Conservation (phyloP, 2,888 invertebrate genomes). For the Amorpha juglandis region DNA sequence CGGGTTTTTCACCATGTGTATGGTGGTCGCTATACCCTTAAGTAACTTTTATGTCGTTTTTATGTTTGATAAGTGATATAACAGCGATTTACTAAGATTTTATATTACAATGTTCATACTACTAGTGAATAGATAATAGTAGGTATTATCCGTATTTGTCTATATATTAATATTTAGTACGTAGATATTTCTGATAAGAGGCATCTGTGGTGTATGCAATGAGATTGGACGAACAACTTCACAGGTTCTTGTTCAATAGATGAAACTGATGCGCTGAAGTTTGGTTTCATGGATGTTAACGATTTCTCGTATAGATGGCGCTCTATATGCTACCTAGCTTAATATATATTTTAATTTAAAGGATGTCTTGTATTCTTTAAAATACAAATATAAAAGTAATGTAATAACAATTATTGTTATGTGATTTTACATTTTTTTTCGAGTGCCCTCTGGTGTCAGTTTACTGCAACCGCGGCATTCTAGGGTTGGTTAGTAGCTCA, state of each 20-base stretch:
- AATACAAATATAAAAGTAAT: too few relatives aligned
- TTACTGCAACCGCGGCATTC: not conserved
- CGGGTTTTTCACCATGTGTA: too few relatives aligned
- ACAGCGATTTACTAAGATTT: too few relatives aligned
- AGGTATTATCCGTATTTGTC: not conserved
- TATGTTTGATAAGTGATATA: too few relatives aligned
- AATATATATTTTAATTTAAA: not conserved
- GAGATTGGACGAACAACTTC: not conserved
- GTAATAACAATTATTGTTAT: not conserved
- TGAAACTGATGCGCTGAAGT: not conserved
- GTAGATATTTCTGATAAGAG: not conserved
- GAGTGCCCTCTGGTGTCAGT: slow-evolving; percentile 5
- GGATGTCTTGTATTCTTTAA: not conserved
- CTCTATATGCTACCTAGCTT: too few relatives aligned
- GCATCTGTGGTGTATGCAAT: not conserved
- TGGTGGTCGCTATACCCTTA: too few relatives aligned
- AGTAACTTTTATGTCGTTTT: too few relatives aligned
- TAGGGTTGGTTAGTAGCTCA: not conserved
- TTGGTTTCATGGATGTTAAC: not conserved
- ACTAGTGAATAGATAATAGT: too few relatives aligned
- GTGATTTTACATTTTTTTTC: not conserved
- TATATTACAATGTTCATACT: too few relatives aligned
- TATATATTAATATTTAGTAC: too few relatives aligned
- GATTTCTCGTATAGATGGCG: slow-evolving; percentile 1
- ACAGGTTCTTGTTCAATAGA: not conserved